These are phyloP conservation scores for Turritopsis dohrnii DNA, from an alignment of 30 jellyfish, hydroid and myxozoan genomes.

Conservation along the genomic window DNA sequence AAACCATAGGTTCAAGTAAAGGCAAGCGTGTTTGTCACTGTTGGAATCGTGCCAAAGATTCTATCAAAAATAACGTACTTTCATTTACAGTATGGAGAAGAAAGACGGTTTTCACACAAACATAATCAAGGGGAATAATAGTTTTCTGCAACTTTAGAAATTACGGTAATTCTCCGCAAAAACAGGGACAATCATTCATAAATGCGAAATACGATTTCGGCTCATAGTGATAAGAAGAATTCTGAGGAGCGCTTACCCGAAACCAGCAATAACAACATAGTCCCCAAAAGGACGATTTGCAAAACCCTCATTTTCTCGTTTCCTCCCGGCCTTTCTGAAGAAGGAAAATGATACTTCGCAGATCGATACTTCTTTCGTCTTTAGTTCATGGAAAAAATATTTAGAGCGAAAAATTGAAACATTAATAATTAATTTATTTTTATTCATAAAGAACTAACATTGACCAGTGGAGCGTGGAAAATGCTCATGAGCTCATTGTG, in stretches of 20 bases:
- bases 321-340: background rate
- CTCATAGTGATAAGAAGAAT: background rate
- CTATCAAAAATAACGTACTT: too few relatives aligned
- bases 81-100: too few relatives aligned
- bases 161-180: too few relatives aligned
- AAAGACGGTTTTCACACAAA: too few relatives aligned
- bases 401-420: background rate
- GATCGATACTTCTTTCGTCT: background rate
- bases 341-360: background rate
- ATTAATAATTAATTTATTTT: background rate
- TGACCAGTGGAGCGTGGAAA: background rate
- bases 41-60: too few relatives aligned
- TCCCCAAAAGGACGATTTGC: conserved; percentile 18
- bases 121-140: too few relatives aligned
- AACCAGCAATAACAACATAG: background rate
- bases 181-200: too few relatives aligned
- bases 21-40: too few relatives aligned
- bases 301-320: background rate
- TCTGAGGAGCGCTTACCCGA: background rate
- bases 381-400: background rate
- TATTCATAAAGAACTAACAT: background rate
- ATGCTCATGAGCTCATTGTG: background rate
- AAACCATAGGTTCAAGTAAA: too few relatives aligned
- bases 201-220: too few relatives aligned
- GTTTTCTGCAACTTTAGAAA: background rate